Evolutionary conservation across 2,888 invertebrate genomes (phyloP), one percentile per base, ranked within the genome.

Genomic region (Melangyna quadrimaculata): DNA sequence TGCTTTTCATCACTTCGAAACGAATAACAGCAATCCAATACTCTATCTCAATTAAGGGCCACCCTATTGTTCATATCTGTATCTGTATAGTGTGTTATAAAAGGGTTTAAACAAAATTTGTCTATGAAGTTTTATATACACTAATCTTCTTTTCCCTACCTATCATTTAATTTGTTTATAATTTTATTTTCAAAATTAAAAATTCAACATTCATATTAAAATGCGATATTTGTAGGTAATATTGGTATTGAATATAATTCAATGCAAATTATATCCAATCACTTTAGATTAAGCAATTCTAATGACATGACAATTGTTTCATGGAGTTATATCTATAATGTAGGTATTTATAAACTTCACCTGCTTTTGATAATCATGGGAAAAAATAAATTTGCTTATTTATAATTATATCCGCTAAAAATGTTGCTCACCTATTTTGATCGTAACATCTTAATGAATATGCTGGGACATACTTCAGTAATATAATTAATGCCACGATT

Each of bases 401-500:
- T 29, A 59, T 35, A 63, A 53, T 1, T 35, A 3, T 6, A 5
- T 9, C 24, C 40, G 57, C 43, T 45, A 67, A 72, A 72, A 53
- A 53, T 63, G 32, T 53, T 82, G 61, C 78, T 73, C 72, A 82
- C 72, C 53, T 5, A 59, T 59, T 67, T 73, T 27, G 43, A 78
- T 61, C 51, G 7, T 37, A 61, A 59, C 17, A 80, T 80, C 69
- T 70, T 55, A 40, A 80, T 79, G 57, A 65, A 65, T 37, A 71
- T 37, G 17, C 63, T 24, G 24, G 29, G 5, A 71, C 43, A 43
- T 22, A 48, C n/a, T 43, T 40, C 14, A 24, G 3, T 35, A 59
- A 22, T 51, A 32, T 70, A 73, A 74, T 79, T 79, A 57, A 48
- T 70, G 65, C 74, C 83, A 83, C 83, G 79, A 79, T 48, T 65